A percentile compares a stretch with the other conserved stretches of the same genome.
These are phyloP conservation scores for Labeo calbasu DNA, from an alignment of 2,797 vertebrate genomes.

Conservation along the genomic window DNA sequence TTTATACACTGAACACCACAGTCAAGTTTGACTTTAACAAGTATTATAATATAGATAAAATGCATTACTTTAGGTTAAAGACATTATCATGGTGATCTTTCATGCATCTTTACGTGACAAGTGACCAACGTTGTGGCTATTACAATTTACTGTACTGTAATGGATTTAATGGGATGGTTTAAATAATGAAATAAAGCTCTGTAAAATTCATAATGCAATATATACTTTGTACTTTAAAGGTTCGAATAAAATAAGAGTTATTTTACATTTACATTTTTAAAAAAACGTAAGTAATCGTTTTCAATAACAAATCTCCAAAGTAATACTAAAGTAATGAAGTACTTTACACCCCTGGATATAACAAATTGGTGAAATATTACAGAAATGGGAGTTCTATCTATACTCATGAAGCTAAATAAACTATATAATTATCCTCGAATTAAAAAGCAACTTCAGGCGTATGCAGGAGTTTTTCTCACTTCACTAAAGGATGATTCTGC, in stretches of 20 bases:
- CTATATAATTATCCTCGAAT: not conserved
- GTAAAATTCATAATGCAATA: not conserved
- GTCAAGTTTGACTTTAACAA: not conserved
- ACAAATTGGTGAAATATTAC: not conserved
- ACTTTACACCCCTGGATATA: not conserved
- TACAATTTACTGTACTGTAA: not conserved
- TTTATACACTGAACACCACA: not conserved
- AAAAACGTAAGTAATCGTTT: not conserved
- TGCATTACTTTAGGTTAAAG: not conserved
- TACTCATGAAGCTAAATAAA: not conserved
- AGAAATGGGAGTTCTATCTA: not conserved
- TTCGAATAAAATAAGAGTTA: not conserved
- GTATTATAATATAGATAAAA: not conserved
- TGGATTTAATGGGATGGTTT: not conserved
- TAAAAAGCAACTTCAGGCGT: conserved; percentile 16
- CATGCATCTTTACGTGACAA: not conserved
- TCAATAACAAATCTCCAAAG: not conserved
- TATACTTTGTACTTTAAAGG: not conserved
- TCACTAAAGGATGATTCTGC: conserved; percentile 32
- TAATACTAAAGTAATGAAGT: not conserved
- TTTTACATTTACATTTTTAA: not conserved
- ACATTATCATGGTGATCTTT: not conserved
- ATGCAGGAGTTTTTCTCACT: conserved; percentile 10
- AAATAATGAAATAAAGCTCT: not conserved
- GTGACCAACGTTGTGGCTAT: not conserved